Percentiles rank a stretch among this genome's conserved stretches.
These are phyloP conservation scores for Prosopocoilus inquinatus DNA, from an alignment of 2,888 invertebrate genomes.

Conservation along the genomic window DNA sequence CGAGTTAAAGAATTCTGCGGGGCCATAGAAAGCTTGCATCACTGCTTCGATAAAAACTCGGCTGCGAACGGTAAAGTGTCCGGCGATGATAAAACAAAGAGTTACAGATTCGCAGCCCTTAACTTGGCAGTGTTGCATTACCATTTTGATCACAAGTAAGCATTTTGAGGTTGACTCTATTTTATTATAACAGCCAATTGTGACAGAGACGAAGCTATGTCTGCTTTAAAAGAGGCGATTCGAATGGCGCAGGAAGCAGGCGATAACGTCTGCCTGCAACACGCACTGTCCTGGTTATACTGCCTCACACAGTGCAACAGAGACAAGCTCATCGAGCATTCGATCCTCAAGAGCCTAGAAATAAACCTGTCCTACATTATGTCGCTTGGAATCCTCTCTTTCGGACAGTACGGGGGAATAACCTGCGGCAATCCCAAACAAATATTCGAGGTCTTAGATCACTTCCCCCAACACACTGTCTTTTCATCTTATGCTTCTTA, in stretches of 20 bases:
- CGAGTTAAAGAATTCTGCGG: slow-evolving; percentile 85
- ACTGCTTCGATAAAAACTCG: slow-evolving; percentile 73
- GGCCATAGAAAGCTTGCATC: slow-evolving; percentile 74
- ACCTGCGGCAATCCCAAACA: slow-evolving; percentile 64
- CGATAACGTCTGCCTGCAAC: slow-evolving; percentile 81
- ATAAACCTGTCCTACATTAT: slow-evolving; percentile 69
- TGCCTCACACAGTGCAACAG: slow-evolving; percentile 57
- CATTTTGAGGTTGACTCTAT: slow-evolving; percentile 10
- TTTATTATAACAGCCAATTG: slow-evolving; percentile 22
- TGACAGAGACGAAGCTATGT: slow-evolving; percentile 71
- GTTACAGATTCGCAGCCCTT: slow-evolving; percentile 85
- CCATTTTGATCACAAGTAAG: slow-evolving; percentile 77
- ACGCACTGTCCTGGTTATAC: slow-evolving; percentile 81
- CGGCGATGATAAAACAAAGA: slow-evolving; percentile 59
- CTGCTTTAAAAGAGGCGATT: slow-evolving; percentile 83
- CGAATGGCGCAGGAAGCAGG: slow-evolving; percentile 84
- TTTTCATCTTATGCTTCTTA: slow-evolving; percentile 27
- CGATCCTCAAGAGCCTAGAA: slow-evolving; percentile 66
- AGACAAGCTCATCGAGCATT: slow-evolving; percentile 65
- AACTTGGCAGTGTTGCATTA: slow-evolving; percentile 87
- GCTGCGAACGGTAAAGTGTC: slow-evolving; percentile 51
- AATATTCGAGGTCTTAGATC: slow-evolving; percentile 69
- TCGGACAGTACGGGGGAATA: slow-evolving; percentile 73
- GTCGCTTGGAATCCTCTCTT: slow-evolving; percentile 71
- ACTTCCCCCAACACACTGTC: background rate